phyloP scores from a whole-genome alignment of 2,113 vertebrate species.

The Tylochromis polylepis region DNA sequence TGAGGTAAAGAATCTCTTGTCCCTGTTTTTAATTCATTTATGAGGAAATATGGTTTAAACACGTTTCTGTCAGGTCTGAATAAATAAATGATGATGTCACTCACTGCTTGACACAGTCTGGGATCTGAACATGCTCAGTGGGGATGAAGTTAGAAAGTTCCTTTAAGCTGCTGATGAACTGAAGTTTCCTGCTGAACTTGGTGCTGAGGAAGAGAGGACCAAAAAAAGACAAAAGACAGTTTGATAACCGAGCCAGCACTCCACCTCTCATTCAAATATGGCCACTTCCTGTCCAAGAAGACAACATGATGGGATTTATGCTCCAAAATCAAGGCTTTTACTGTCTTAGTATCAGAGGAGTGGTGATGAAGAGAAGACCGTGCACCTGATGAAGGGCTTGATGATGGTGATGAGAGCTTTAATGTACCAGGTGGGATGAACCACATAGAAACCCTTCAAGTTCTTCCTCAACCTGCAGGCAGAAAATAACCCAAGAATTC shows the following conservation, averaged over 20 bases:
- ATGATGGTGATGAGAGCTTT: slow-evolving; percentile 77
- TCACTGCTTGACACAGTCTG: slow-evolving; percentile 74
- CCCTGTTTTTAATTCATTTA: not conserved
- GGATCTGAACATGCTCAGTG: slow-evolving; percentile 74
- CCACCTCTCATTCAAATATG: not conserved
- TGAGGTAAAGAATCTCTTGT: not conserved
- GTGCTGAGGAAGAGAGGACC: slow-evolving; percentile 59
- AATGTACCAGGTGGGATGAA: slow-evolving; percentile 82
- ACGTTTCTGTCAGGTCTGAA: not conserved
- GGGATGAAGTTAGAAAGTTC: slow-evolving; percentile 69
- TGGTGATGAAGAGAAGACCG: not conserved
- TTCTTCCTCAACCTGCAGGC: slow-evolving; percentile 78
- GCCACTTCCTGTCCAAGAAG: not conserved
- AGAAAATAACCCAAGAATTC: not conserved
- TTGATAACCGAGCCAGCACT: not conserved
- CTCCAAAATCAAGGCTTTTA: not conserved
- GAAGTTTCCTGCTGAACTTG: slow-evolving; percentile 80
- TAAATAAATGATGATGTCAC: slow-evolving; percentile 18
- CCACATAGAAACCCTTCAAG: slow-evolving; percentile 75
- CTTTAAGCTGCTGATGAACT: slow-evolving; percentile 70
- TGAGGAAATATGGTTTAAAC: not conserved
- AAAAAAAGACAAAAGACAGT: not conserved
- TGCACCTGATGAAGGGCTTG: slow-evolving; percentile 83
- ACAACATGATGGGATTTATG: not conserved
- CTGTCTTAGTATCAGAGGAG: not conserved